Evolutionary conservation across 1,140 invertebrate genomes (phyloP).

Genomic region (Aleiodes sp.): DNA sequence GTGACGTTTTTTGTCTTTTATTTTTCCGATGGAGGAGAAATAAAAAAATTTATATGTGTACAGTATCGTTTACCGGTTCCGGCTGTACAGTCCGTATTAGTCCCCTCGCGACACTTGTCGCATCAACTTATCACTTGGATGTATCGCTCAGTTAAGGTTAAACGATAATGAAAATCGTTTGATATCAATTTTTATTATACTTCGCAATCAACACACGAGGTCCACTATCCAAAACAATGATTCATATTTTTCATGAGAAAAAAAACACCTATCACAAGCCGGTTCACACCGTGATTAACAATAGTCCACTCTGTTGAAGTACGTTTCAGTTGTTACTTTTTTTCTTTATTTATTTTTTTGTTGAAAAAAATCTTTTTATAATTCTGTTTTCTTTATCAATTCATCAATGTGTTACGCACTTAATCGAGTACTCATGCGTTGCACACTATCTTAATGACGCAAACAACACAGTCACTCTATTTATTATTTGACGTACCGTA

Average conservation of each 20-base stretch:
- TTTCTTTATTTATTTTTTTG: too few species aligned
- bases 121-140: conserved; percentile 2
- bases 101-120: neutral
- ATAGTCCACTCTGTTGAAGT: neutral
- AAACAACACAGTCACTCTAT: neutral
- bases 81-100: neutral
- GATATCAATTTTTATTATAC: too few species aligned
- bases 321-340: neutral
- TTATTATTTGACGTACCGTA: conserved; percentile 33
- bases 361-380: neutral
- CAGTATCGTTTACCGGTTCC: neutral
- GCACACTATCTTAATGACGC: neutral
- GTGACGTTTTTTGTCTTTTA: too few species aligned
- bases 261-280: neutral
- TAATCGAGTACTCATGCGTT: conserved; percentile 11
- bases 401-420: neutral
- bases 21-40: neutral
- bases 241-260: neutral
- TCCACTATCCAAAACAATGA: neutral
- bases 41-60: neutral
- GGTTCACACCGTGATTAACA: neutral
- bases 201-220: neutral
- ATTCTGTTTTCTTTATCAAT: neutral
- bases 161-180: neutral
- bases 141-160: neutral